Base-by-base conservation (phyloP, 2,888 invertebrate species). In the Celastrina argiolus region DNA sequence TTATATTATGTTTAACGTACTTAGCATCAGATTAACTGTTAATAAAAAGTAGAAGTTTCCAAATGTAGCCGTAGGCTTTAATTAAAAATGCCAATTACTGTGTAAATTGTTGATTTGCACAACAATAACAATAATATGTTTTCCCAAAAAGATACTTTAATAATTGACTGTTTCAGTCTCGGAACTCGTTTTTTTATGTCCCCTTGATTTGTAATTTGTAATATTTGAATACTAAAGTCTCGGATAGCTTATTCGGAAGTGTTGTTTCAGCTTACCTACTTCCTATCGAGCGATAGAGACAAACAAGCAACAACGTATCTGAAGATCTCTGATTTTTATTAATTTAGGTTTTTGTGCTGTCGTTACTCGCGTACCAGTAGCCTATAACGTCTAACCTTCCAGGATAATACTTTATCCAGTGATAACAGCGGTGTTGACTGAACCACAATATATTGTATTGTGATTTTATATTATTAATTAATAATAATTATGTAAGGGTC, bases 311-410 rank as follows among this genome's bases (percentile, higher is more conserved):
- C 7, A 31, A 3, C 0, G 6, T 18, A 8, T 56, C 3, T 56
- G 18, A 8, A n/a, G n/a, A n/a, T n/a, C n/a, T n/a, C n/a, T n/a
- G n/a, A n/a, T n/a, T n/a, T n/a, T n/a, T n/a, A n/a, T n/a, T n/a
- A n/a, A n/a, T n/a, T n/a, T n/a, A n/a, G n/a, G n/a, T n/a, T n/a
- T n/a, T n/a, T n/a, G n/a, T 58, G 58, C 58, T 31, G 58, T 34
- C 58, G n/a, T 31, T 63, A 68, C 22, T 41, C 28, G 28, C 58
- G 58, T 34, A n/a, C 16, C 16, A 31, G n/a, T 58, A 58, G 58
- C 31, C 58, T 34, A 58, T 31, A 31, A 58, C 31, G 58, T 31
- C n/a, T 58, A 7, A 58, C 58, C 58, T 28, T 34, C 1, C 58
- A 58, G 58, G 58, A 58, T 58, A 58, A 58, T 34, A 26, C 56